Conservation (phyloP, 2,888 invertebrate genomes). For the Lithophane ornitopus region DNA sequence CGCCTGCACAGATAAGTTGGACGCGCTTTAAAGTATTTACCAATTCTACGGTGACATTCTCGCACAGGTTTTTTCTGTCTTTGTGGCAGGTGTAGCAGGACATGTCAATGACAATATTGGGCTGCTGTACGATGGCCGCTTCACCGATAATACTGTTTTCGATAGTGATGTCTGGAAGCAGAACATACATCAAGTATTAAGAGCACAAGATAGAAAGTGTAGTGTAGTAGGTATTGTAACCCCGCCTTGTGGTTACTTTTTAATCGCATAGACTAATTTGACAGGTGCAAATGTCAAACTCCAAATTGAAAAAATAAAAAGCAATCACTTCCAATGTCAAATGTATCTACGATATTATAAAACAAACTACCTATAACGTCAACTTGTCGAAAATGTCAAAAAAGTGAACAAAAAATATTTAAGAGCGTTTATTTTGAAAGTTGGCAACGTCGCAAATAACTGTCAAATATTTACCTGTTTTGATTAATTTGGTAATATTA, state of each 20-base stretch:
- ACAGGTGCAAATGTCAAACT: too few relatives aligned
- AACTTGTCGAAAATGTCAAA: neutral
- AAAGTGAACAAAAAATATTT: neutral
- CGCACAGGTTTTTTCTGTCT: slow-evolving; percentile 30
- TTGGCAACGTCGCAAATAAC: too few relatives aligned
- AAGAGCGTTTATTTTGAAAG: too few relatives aligned
- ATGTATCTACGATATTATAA: too few relatives aligned
- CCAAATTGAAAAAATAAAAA: too few relatives aligned
- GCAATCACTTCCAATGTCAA: too few relatives aligned
- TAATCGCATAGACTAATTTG: too few relatives aligned
- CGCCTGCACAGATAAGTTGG: too few relatives aligned
- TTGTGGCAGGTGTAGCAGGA: slow-evolving; percentile 39
- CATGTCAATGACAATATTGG: slow-evolving; percentile 61
- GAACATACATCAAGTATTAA: neutral
- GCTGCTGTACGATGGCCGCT: slow-evolving; percentile 56
- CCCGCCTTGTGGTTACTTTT: too few relatives aligned
- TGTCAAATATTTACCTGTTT: too few relatives aligned
- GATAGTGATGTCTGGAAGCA: slow-evolving; percentile 69
- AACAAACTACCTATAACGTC: too few relatives aligned
- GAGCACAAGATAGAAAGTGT: neutral
- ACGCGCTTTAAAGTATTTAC: slow-evolving; percentile 61
- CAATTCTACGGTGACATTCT: slow-evolving; percentile 65
- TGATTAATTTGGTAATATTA: too few relatives aligned
- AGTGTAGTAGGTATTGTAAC: neutral
- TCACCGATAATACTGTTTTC: slow-evolving; percentile 65